phyloP scores from a whole-genome alignment of 2,797 vertebrate species.

The Chaetophractus vellerosus region DNA sequence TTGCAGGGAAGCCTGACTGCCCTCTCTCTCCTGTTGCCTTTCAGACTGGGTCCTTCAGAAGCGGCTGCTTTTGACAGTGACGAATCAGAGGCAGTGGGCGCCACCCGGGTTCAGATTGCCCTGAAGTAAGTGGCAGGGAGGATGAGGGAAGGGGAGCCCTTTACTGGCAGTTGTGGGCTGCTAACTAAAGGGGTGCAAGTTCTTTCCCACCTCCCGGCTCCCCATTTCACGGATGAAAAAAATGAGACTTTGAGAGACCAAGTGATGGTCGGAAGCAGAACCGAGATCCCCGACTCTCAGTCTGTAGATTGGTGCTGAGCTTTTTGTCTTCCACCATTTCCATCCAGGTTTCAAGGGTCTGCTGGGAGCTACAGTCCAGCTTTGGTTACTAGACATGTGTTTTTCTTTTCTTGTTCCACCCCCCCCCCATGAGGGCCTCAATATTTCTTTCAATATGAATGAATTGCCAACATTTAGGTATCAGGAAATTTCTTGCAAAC shows the following conservation, averaged over 20 bases:
- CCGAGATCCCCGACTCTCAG: not conserved
- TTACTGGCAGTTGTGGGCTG: not conserved
- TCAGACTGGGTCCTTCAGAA: constrained; percentile 92
- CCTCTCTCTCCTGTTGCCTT: constrained; percentile 71
- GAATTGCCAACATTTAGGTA: not conserved
- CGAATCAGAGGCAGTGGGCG: constrained; percentile 90
- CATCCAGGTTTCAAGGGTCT: not conserved
- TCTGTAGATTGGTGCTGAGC: fast-evolving
- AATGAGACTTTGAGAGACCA: not conserved
- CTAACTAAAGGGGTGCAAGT: not conserved
- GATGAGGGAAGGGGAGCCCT: fast-evolving
- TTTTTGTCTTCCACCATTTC: not conserved
- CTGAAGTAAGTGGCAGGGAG: constrained; percentile 91
- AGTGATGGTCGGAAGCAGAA: not conserved
- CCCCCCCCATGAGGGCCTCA: not conserved
- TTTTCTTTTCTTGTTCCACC: not conserved
- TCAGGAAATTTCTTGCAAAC: not conserved
- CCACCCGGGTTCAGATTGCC: constrained; percentile 95
- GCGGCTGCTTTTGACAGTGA: constrained; percentile 89
- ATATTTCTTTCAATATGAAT: not conserved
- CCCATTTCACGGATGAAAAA: not conserved
- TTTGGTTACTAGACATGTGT: fast-evolving
- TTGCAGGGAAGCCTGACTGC: not conserved
- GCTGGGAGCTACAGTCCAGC: not conserved
- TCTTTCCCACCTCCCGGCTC: not conserved